Percentiles rank a stretch among this genome's conserved stretches.
Conservation (phyloP, 2,888 invertebrate genomes). For the Neoitamus cyanurus region DNA sequence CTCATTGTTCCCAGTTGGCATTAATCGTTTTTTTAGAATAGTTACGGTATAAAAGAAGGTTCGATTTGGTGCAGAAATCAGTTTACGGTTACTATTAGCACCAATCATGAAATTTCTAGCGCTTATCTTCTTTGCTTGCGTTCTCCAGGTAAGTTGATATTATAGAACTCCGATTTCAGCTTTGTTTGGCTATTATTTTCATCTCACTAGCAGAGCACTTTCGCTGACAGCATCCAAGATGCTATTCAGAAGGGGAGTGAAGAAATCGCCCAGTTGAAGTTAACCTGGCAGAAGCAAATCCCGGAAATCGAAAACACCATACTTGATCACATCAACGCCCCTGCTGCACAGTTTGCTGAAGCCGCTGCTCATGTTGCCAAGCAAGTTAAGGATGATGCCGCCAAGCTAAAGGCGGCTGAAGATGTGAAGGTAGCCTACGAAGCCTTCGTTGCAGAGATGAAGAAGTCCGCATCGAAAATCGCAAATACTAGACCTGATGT, state of each 20-base stretch:
- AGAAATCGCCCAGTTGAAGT: not conserved
- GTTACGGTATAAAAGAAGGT: not conserved
- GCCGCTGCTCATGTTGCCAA: not conserved
- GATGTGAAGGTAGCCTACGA: not conserved
- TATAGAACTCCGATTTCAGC: too few relatives aligned
- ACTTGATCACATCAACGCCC: not conserved
- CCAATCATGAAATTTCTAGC: not conserved
- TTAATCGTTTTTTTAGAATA: not conserved
- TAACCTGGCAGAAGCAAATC: not conserved
- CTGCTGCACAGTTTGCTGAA: not conserved
- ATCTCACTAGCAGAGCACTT: not conserved
- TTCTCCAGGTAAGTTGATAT: constrained; percentile 11
- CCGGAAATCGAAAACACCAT: constrained; percentile 7
- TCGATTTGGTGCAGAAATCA: not conserved
- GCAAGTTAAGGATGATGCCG: constrained; percentile 11
- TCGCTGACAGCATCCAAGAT: not conserved
- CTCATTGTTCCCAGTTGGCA: not conserved
- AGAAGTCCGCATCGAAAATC: not conserved
- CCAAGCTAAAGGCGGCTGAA: not conserved
- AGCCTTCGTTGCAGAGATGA: not conserved
- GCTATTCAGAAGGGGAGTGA: not conserved
- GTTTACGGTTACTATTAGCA: not conserved
- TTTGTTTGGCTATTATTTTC: not conserved
- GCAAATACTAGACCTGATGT: not conserved
- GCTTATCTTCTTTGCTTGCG: not conserved